Evolutionary conservation across 2,888 invertebrate genomes (phyloP), one percentile per base, ranked within the genome.

Genomic region (Athalia circularis): DNA sequence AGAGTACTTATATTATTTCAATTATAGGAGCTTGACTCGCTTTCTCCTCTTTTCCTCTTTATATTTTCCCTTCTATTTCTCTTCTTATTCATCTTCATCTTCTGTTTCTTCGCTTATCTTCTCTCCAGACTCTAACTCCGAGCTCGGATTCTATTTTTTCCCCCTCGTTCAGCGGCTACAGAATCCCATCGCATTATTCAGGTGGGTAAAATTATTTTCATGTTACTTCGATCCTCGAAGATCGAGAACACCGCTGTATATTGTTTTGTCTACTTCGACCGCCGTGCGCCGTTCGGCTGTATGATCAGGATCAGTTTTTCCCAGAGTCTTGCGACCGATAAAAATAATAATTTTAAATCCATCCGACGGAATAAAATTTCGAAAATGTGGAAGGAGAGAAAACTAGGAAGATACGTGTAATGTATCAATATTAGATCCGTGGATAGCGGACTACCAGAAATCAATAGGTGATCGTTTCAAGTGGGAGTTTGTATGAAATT

Each of bases 1-100:
- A 86, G 85, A 86, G 85, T 86, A 86, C 87, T 88, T 87, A 88
- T 85, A 84, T 82, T 83, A 79, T 83, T 84, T 84, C 84, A 85
- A 85, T 85, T 84, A 84, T 80, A 80, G 72, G 79, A 81, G 80
- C 80, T 75, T 75, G 75, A 64, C 61, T 75, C 75, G 61, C 50
- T 64, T 62, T 45, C 50, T 57, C 50, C 62, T 75, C 75, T 52
- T 45, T 50, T 5, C 50, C 15, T 62, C n/a, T 13, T 48, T 52
- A n/a, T 13, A 47, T 13, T 13, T 65, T n/a, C 65, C 11, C 15
- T 6, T 8, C 29, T 43, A 29, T 29, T 29, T 9, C 29, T 15
- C 62, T 5, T 7, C 62, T 29, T 29, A 29, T 29, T 29, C 29
- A 29, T 29, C 29, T 29, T 29, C 29, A 1, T 29, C 29, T 29